Percentiles rank a stretch among this genome's conserved stretches.
These are phyloP conservation scores for Microcebus ravelobensis DNA, from an alignment of 2,113 vertebrate genomes.

Conservation along the genomic window DNA sequence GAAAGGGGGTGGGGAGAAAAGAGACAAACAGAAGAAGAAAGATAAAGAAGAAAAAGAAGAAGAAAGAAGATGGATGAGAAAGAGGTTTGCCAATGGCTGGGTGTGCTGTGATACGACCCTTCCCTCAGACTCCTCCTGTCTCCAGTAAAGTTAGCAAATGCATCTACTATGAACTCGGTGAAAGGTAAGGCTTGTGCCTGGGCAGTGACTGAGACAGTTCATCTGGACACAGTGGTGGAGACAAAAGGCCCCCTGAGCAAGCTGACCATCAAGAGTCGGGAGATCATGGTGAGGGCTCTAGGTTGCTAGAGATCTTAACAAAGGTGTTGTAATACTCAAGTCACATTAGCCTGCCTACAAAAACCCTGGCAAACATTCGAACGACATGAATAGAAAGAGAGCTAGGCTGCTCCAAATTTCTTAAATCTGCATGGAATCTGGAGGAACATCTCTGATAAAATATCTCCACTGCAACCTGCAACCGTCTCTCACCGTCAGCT, in stretches of 20 bases:
- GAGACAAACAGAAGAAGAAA: background rate
- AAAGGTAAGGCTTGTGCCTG: background rate
- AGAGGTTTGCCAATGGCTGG: background rate
- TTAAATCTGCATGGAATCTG: background rate
- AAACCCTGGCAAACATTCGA: background rate
- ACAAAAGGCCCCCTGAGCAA: background rate
- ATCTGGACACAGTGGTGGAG: background rate
- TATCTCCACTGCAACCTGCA: background rate
- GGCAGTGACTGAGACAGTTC: background rate
- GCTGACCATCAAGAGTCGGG: no score
- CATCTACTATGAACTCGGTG: background rate
- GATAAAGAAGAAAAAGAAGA: background rate
- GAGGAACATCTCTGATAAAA: background rate
- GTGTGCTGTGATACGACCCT: background rate
- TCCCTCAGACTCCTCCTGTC: background rate
- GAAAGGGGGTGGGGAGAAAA: background rate
- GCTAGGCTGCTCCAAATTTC: background rate
- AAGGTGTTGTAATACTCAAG: background rate
- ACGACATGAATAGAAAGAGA: background rate
- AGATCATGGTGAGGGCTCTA: background rate
- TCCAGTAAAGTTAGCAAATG: background rate
- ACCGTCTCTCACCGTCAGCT: background rate
- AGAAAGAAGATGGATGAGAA: background rate
- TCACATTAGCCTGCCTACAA: background rate
- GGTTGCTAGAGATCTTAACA: background rate